phyloP scores from a whole-genome alignment of 2,888 invertebrate genomes.

The Julus scandinavius region DNA sequence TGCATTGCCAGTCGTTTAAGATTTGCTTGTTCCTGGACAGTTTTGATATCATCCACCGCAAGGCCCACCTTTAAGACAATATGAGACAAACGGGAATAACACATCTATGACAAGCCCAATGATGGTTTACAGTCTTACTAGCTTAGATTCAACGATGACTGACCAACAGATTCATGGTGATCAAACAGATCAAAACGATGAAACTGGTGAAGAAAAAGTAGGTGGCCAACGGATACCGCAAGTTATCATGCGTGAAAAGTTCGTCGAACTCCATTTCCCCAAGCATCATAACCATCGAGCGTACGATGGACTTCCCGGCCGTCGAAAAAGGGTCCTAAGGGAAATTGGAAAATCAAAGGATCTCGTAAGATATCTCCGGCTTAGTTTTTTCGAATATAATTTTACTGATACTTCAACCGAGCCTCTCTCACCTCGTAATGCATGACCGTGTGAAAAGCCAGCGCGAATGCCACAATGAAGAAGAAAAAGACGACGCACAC shows the following conservation, averaged over 20 bases:
- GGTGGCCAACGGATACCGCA: conserved; percentile 62
- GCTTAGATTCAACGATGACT: no score
- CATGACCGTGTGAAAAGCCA: conserved; percentile 63
- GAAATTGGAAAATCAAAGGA: not conserved
- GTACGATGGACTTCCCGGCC: conserved; percentile 62
- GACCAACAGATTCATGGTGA: conserved; percentile 65
- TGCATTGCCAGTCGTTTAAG: conserved; percentile 66
- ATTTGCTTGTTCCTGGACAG: conserved; percentile 69
- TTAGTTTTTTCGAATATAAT: no score
- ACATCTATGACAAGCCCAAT: no score
- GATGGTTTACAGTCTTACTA: no score
- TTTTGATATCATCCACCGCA: conserved; percentile 70
- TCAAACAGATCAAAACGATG: conserved; percentile 64
- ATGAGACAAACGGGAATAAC: not conserved
- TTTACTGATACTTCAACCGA: no score
- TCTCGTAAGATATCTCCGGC: no score
- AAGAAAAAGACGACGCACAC: conserved; percentile 65
- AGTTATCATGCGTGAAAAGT: conserved; percentile 63
- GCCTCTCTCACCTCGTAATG: conserved; percentile 60
- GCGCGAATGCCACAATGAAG: conserved; percentile 64
- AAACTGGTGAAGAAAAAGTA: conserved; percentile 66
- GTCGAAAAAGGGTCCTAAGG: conserved; percentile 62
- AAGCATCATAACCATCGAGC: conserved; percentile 66
- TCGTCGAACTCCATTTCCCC: conserved; percentile 65
- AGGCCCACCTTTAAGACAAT: conserved; percentile 64